Base-by-base conservation (phyloP, 2,888 invertebrate species). In the Conistra vaccinii region DNA sequence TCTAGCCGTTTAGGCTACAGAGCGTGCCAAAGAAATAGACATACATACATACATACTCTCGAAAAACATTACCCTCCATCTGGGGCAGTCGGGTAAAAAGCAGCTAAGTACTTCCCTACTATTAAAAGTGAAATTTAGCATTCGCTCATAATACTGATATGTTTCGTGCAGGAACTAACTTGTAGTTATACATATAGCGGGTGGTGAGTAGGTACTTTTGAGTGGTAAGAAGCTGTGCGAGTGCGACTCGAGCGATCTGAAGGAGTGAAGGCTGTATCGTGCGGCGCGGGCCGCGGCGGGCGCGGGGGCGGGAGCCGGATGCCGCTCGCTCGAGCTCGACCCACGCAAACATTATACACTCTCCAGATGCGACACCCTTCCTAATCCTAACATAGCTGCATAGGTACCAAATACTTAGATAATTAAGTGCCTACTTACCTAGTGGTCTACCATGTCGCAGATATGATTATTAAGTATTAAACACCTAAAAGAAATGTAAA, bases 341-440 rank as follows among this genome's bases (percentile, higher is more conserved):
- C 66, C 69, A 32, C 42, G 55, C 83, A 74, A 82, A 79, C 51
- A 68, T 35, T 32, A 65, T 39, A 61, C 60, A 51, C 23, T 26
- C 9, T 48, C 78, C 78, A 85, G 85, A 83, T 17, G 57, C 67
- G 85, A 80, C 78, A 70, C 20, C 29, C 45, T 69, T 26, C 67
- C 23, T 23, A 23, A 48, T 62, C 23, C 32, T 45, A n/a, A n/a
- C n/a, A 51, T 45, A 42, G 42, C 4, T 42, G 20, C n/a, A 51
- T 45, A 42, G 42, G 14, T 42, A 45, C 45, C 45, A 17, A 45
- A 45, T 17, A 45, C 45, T 48, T 20, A 14, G 14, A 14, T 42
- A 42, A 14, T 4, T 14, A 42, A 4, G 42, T 42, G 1, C 10
- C 0, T 42, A 42, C 42, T 14, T 42, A 42, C 14, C 42, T 42